phyloP scores from a whole-genome alignment of 2,888 invertebrate species.

The Bugulina stolonifera region DNA sequence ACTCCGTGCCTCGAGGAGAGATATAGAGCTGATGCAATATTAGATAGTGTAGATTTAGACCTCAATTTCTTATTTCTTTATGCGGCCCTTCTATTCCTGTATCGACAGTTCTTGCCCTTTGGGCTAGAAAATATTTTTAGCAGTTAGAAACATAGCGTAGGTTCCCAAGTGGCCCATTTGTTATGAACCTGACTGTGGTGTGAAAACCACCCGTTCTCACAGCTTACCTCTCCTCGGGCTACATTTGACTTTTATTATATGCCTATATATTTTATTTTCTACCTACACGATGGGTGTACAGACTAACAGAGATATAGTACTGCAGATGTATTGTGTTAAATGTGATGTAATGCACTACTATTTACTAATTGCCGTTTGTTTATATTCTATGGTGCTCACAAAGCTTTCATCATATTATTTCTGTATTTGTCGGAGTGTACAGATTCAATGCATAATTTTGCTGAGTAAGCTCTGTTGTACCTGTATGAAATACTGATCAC shows the following conservation, averaged over 20 bases:
- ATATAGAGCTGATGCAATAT: neutral
- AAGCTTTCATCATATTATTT: neutral
- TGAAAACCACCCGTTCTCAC: neutral
- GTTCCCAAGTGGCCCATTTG: neutral
- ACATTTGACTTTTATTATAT: neutral
- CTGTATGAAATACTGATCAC: too few relatives aligned
- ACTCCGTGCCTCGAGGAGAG: neutral
- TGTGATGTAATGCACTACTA: too few relatives aligned
- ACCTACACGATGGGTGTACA: neutral
- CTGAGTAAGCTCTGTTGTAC: too few relatives aligned
- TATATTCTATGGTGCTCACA: neutral
- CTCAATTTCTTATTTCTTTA: neutral
- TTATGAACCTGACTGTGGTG: neutral
- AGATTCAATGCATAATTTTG: too few relatives aligned
- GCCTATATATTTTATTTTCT: neutral
- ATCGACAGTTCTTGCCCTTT: neutral
- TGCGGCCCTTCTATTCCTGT: neutral
- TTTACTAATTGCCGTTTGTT: neutral
- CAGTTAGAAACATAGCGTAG: neutral
- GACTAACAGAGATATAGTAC: too few relatives aligned
- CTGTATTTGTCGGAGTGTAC: too few relatives aligned
- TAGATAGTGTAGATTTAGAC: neutral
- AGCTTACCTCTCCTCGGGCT: neutral
- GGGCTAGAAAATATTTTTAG: neutral
- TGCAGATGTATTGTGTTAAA: too few relatives aligned